phyloP scores from a whole-genome alignment of 2,797 vertebrate species.

The Pelobates cultripes region DNA sequence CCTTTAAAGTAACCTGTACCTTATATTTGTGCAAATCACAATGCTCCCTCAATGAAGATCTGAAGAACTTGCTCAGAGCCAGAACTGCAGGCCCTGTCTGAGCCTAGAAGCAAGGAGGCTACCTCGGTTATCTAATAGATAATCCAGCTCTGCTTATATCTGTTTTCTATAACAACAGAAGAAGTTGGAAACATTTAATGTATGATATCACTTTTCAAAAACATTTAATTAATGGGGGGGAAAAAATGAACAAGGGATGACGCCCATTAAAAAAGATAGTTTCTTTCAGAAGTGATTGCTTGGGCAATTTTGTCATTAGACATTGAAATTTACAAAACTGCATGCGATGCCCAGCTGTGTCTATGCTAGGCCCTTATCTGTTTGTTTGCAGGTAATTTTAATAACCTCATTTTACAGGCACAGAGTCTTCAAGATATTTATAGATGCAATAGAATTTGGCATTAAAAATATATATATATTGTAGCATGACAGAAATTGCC shows the following conservation, averaged over 20 bases:
- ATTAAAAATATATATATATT: constrained; percentile 60
- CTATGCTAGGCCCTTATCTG: constrained; percentile 1
- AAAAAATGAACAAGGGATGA: constrained; percentile 12
- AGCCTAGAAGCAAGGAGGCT: too few relatives aligned
- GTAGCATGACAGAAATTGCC: constrained; percentile 54
- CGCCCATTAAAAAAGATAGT: background rate
- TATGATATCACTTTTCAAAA: background rate
- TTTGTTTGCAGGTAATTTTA: constrained; percentile 25
- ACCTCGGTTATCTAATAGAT: too few relatives aligned
- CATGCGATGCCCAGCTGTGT: constrained; percentile 22
- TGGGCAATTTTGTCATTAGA: constrained; percentile 16
- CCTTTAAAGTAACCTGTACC: too few relatives aligned
- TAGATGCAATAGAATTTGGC: constrained; percentile 57
- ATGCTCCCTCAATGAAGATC: too few relatives aligned
- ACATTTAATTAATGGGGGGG: background rate
- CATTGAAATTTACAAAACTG: constrained; percentile 18
- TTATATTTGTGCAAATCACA: too few relatives aligned
- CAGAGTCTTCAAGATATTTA: constrained; percentile 31
- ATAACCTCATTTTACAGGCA: constrained; percentile 29
- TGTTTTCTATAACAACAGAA: too few relatives aligned
- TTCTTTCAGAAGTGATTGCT: background rate
- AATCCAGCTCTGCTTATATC: too few relatives aligned
- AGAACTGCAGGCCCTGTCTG: too few relatives aligned
- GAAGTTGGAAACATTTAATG: too few relatives aligned
- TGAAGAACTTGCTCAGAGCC: too few relatives aligned